These are phyloP conservation scores for Halcyon senegalensis DNA, from an alignment of 2,113 vertebrate species.

Conservation along the genomic window DNA sequence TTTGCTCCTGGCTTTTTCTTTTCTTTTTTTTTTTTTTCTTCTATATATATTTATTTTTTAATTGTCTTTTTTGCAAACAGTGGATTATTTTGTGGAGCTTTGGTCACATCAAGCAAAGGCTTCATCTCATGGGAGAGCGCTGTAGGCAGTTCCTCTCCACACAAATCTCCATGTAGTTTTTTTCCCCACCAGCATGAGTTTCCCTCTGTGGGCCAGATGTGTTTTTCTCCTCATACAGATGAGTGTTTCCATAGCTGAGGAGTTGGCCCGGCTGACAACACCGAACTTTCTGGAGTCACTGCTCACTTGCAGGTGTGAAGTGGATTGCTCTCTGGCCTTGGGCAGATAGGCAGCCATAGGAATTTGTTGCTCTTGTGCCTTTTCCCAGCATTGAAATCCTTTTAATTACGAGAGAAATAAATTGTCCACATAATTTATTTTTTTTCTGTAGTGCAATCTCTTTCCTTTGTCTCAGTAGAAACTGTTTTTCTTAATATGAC, in stretches of 20 bases:
- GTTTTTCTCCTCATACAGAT: background rate
- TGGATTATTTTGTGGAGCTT: background rate
- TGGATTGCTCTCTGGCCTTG: background rate
- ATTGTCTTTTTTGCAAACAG: background rate
- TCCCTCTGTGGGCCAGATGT: slow-evolving; percentile 17
- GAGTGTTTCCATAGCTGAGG: background rate
- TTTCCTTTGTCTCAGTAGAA: background rate
- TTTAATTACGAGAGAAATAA: background rate
- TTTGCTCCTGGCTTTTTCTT: background rate
- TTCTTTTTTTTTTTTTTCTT: background rate
- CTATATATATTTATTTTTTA: no score
- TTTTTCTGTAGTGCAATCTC: background rate
- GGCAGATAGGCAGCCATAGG: background rate
- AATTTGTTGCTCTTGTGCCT: background rate
- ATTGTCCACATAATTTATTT: background rate
- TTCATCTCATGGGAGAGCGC: background rate
- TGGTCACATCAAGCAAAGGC: background rate
- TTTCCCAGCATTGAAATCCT: background rate
- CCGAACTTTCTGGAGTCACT: background rate
- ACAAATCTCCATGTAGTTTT: background rate
- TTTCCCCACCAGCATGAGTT: background rate
- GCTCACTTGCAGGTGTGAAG: background rate
- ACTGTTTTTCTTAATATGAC: background rate
- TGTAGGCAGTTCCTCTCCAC: background rate
- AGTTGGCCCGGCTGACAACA: background rate